Base-by-base conservation (phyloP, 37 sponge, comb jelly and placozoan species). In the Halichondria panicea region DNA sequence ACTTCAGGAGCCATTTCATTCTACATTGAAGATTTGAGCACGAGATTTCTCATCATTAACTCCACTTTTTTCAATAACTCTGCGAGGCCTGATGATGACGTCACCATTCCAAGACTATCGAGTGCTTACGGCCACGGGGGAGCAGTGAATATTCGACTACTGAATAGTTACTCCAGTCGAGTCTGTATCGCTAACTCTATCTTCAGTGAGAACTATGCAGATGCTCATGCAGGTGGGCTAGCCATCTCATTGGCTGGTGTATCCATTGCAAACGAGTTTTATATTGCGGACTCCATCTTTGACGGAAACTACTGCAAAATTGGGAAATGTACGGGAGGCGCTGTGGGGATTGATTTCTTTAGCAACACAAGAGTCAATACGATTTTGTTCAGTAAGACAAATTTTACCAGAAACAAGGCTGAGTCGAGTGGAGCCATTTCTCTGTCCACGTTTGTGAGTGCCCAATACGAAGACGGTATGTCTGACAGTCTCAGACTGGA, bases 321-420 rank as follows among this genome's bases (percentile, higher is more conserved):
- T 13, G 55, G 59, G 18, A 72, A 63, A 31, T 80, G 85, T 19
- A 74, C 81, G 24, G 91, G 85, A 9, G 91, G 91, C n/a, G 85
- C 72, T 12, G 55, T 90, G 19, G 68, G 81, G 9, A 79, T 90
- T 28, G 70, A 84, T 52, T 72, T 73, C 25, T 77, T 81, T 32
- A 34, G 74, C 1, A 44, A 63, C 1, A 53, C 89, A 6, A 2
- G 15, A 22, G 43, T 38, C 53, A 89, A 83, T 44, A 35, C 34
- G n/a, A 7, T 89, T 19, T n/a, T 43, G 30, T 39, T 89, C 37
- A 0, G 34, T 3, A 45, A 79, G 35, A 66, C 60, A 12, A 54
- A 33, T 4, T 89, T 89, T 43, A 77, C 43, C 18, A 34, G 28
- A 7, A 89, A 89, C 66, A 31, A 22, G 25, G 89, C 89, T 22